Evolutionary conservation across 2,888 invertebrate species (phyloP).

Genomic region (Aricia artaxerxes): DNA sequence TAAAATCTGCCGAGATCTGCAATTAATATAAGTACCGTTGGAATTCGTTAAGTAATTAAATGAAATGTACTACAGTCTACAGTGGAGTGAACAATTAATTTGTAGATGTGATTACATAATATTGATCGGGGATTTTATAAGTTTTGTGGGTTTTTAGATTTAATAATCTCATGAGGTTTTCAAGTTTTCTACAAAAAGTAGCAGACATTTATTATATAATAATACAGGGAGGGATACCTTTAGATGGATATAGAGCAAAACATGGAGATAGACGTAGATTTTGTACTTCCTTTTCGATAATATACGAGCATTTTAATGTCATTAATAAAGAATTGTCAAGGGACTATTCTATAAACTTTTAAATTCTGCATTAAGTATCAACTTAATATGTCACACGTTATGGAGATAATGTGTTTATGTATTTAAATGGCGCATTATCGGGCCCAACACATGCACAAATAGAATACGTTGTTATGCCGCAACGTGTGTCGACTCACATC

Average conservation of each 20-base stretch:
- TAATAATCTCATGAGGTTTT: neutral
- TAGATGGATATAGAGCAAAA: too few relatives aligned
- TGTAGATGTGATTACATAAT: conserved; percentile 40
- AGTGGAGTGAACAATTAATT: conserved; percentile 45
- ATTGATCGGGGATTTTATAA: conserved; percentile 36
- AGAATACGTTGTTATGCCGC: conserved; percentile 40
- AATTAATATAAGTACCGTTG: conserved; percentile 45
- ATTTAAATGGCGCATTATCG: conserved; percentile 35
- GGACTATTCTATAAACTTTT: neutral
- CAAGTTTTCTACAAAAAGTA: too few relatives aligned
- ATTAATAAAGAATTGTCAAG: neutral
- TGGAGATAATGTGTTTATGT: conserved; percentile 25
- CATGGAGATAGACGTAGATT: too few relatives aligned
- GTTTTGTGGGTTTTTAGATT: neutral
- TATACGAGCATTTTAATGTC: neutral
- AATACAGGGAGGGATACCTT: too few relatives aligned
- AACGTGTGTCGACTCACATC: conserved; percentile 55
- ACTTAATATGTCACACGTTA: neutral
- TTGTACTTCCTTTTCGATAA: neutral
- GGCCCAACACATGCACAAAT: conserved; percentile 35
- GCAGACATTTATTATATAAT: too few relatives aligned
- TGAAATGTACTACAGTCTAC: conserved; percentile 45
- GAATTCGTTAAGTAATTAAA: conserved; percentile 47
- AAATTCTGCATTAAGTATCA: neutral
- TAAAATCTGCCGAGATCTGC: conserved; percentile 31